Base-by-base conservation (phyloP, 2,888 invertebrate genomes). In the Scrobipalpa costella region DNA sequence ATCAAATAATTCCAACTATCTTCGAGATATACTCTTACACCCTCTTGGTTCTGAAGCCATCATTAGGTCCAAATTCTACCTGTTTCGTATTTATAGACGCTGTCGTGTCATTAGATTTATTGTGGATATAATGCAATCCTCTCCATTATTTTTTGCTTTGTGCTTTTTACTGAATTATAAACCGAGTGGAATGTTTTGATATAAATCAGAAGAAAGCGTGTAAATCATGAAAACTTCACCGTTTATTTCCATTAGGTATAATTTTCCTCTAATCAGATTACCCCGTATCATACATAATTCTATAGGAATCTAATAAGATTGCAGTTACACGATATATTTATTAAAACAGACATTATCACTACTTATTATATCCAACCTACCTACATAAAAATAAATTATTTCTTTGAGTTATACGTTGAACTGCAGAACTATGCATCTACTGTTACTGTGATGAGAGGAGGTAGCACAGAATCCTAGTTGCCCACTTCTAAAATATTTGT, bases 41-140 rank as follows among this genome's bases (percentile, higher is more conserved):
- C 76, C 64, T 81, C 84, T 64, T 63, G 61, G 57, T 62, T 36
- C 36, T 50, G 33, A 21, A 17, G 11, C 38, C 9, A 65, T 83
- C 86, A 88, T 88, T 86, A 88, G 86, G 83, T 85, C 84, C 73
- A 83, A 88, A 86, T 84, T 90, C 88, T 91, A 91, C 91, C 91
- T 91, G 91, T 90, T 85, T 77, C 85, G 81, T 83, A 84, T 84
- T 90, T 90, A 90, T 90, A 88, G 89, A 84, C 77, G 86, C 83
- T 86, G 86, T 90, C 89, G 86, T 88, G 88, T 90, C 89, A 90
- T 90, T 90, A 90, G 89, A 91, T 91, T 91, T 91, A 90, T 90
- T 88, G 85, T 90, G 81, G 87, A 89, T 87, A 89, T 88, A 89
- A 89, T 89, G 89, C 90, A 88, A 89, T 87, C 85, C 82, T 83